Base-by-base conservation (phyloP, 2,113 vertebrate species). In the Nematolebias whitei region DNA sequence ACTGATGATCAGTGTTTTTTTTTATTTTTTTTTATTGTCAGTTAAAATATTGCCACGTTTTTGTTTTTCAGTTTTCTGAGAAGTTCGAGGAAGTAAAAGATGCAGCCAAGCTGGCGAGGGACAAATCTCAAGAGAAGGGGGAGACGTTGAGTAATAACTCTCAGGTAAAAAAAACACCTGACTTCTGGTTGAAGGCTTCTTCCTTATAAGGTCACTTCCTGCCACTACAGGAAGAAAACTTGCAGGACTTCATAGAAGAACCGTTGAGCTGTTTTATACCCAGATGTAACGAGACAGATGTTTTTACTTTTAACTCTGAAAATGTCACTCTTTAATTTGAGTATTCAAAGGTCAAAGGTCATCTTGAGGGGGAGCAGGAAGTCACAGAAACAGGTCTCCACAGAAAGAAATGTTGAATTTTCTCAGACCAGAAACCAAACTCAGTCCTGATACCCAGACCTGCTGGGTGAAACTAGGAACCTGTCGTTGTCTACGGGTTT, bases 21-120 rank as follows among this genome's bases (percentile, higher is more conserved):
- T n/a, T n/a, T n/a, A n/a, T n/a, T n/a, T n/a, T n/a, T n/a, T n/a
- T n/a, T n/a, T n/a, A n/a, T n/a, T n/a, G n/a, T n/a, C n/a, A n/a
- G n/a, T n/a, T n/a, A n/a, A n/a, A n/a, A n/a, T n/a, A n/a, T n/a
- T n/a, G n/a, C n/a, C n/a, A n/a, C n/a, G n/a, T n/a, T n/a, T n/a
- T n/a, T n/a, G n/a, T n/a, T n/a, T n/a, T 84, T 68, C 87, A 99
- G 98, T 99, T 99, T 92, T 95, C 98, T 52, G 98, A 99, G 83
- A 99, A 98, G 85, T 99, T 99, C 86, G 96, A 94, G 88, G 98
- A 99, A 70, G 95, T 99, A 13, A 98, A 96, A 89, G 97, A 99
- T 74, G 95, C 96, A 8, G 96, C 98, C 52, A 95, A 92, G 74
- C 80, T 96, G 15, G 96, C 96, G 35, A 91, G 94, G 88, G 98